These are phyloP conservation scores for Cantharis lateralis DNA, from an alignment of 2,888 invertebrate genomes.

Conservation along the genomic window DNA sequence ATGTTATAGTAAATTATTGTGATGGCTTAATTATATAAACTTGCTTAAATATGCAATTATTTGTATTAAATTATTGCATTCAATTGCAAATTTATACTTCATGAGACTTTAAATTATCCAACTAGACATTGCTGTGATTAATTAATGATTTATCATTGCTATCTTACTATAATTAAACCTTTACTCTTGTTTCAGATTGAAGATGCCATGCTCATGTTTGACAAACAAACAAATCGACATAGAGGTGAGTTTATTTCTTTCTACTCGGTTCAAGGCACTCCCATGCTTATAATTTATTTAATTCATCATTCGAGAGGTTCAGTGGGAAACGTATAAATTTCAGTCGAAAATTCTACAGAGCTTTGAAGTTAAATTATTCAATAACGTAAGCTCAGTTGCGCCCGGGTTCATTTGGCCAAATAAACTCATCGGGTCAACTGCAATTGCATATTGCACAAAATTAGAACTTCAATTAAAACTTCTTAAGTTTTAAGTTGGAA, in stretches of 20 bases:
- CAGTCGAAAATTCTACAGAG: neutral
- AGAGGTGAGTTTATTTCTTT: slow-evolving; percentile 78
- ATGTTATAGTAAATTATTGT: slow-evolving; percentile 25
- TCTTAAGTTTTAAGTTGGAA: no score
- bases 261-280: neutral
- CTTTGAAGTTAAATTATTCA: neutral
- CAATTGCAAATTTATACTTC: slow-evolving; percentile 12
- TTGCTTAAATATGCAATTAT: slow-evolving; percentile 17
- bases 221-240: slow-evolving; percentile 99
- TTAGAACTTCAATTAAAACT: no score
- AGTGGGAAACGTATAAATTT: neutral
- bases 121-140: slow-evolving; percentile 7
- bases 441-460: no score
- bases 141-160: neutral
- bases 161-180: neutral
- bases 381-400: neutral
- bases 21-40: slow-evolving; percentile 31
- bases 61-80: slow-evolving; percentile 17
- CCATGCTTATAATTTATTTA: neutral
- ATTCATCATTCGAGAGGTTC: neutral
- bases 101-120: neutral
- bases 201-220: slow-evolving; percentile 99
- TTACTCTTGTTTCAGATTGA: slow-evolving; percentile 85
- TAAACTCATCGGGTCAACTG: neutral
- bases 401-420: neutral